Evolutionary conservation across 2,888 invertebrate genomes (phyloP).

Genomic region (Pherbina coryleti): DNA sequence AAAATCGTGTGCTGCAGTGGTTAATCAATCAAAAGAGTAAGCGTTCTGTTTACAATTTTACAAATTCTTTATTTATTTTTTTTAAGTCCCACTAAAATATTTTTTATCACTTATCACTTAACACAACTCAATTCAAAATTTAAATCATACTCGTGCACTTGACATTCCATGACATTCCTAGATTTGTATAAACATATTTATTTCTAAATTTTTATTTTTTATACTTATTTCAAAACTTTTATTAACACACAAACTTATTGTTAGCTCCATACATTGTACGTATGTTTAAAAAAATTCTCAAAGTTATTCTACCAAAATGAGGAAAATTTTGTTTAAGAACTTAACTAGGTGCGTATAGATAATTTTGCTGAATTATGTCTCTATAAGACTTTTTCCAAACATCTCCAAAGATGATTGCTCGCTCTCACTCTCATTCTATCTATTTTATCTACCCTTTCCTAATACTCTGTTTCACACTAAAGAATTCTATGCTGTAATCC

Average conservation of each 20-base stretch:
- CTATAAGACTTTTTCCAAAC: slow-evolving; percentile 8
- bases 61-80: neutral
- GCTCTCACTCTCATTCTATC: neutral
- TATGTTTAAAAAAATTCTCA: slow-evolving; percentile 44
- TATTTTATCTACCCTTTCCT: neutral
- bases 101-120: slow-evolving; percentile 24
- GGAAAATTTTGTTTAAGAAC: slow-evolving; percentile 33
- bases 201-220: neutral
- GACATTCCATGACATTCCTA: neutral
- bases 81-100: slow-evolving; percentile 1
- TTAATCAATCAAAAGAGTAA: slow-evolving; percentile 96
- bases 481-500: slow-evolving; percentile 28
- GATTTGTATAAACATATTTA: neutral
- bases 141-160: neutral
- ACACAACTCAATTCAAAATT: slow-evolving; percentile 2
- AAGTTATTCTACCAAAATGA: slow-evolving; percentile 40
- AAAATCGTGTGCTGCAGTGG: slow-evolving; percentile 96
- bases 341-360: slow-evolving; percentile 43
- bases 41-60: slow-evolving; percentile 71
- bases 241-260: slow-evolving; percentile 42
- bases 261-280: slow-evolving; percentile 44
- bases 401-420: slow-evolving; percentile 7
- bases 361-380: slow-evolving; percentile 3
- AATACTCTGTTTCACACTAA: slow-evolving; percentile 19
- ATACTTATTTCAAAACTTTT: slow-evolving; percentile 33